phyloP scores from a whole-genome alignment of 2,113 vertebrate species.

The Candoia aspera region DNA sequence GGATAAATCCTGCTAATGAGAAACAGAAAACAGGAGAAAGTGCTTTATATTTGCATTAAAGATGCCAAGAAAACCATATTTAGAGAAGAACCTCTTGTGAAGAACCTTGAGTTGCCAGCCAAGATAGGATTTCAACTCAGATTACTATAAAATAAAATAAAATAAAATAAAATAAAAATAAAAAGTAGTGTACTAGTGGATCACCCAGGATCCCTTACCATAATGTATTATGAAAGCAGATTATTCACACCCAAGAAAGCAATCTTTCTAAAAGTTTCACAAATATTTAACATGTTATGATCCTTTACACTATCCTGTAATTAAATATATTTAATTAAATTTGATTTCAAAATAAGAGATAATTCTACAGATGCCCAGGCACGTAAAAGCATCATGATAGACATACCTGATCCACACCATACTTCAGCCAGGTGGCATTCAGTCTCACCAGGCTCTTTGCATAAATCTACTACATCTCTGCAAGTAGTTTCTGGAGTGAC shows the following conservation, averaged over 20 bases:
- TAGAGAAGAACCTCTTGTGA: not conserved
- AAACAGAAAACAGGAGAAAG: not conserved
- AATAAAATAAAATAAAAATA: too few relatives aligned
- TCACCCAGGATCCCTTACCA: not conserved
- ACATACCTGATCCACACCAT: constrained; percentile 92
- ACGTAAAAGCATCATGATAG: rapidly evolving
- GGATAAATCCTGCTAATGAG: not conserved
- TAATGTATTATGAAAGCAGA: not conserved
- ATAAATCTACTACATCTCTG: constrained; percentile 94
- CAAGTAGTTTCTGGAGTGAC: constrained; percentile 92
- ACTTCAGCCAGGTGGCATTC: constrained; percentile 93
- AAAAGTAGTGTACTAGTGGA: too few relatives aligned
- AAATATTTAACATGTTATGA: not conserved
- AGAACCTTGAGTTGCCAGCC: not conserved
- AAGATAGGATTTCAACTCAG: not conserved
- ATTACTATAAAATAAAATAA: too few relatives aligned
- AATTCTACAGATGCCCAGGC: rapidly evolving
- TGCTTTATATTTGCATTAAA: not conserved
- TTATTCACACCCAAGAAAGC: not conserved
- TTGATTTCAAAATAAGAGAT: not conserved
- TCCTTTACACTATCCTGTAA: not conserved
- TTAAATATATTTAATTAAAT: not conserved
- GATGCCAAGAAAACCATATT: not conserved
- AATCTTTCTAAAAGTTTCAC: not conserved
- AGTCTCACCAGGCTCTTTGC: constrained; percentile 90